Evolutionary conservation across 2,797 vertebrate genomes (phyloP).

Genomic region (Cephalopachus bancanus): DNA sequence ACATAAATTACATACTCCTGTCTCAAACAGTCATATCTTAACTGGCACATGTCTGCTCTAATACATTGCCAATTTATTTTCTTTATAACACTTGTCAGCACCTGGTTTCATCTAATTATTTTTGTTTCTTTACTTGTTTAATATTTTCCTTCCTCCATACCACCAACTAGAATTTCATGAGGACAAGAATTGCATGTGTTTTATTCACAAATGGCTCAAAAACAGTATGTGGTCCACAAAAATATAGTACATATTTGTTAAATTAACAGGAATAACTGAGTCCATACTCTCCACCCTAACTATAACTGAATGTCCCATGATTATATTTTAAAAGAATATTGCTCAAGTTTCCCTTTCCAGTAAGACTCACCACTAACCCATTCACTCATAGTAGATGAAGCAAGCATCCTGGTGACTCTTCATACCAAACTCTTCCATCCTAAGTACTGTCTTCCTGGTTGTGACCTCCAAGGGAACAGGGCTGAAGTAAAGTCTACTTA

Average conservation of each 20-base stretch:
- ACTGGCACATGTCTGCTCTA: not conserved
- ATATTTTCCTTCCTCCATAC: slow-evolving; percentile 35
- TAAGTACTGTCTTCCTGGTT: not conserved
- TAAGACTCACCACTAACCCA: slow-evolving; percentile 6
- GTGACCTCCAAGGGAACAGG: not conserved
- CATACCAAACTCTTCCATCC: not conserved
- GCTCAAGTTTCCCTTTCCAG: not conserved
- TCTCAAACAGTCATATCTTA: slow-evolving; percentile 18
- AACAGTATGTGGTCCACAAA: slow-evolving; percentile 24
- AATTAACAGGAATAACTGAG: slow-evolving; percentile 35
- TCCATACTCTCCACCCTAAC: not conserved
- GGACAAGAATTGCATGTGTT: slow-evolving; percentile 38
- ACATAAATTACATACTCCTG: not conserved
- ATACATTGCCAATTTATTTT: slow-evolving; percentile 32
- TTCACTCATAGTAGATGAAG: not conserved
- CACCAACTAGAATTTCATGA: slow-evolving; percentile 47
- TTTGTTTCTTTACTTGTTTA: slow-evolving; percentile 46
- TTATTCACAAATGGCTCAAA: slow-evolving; percentile 51
- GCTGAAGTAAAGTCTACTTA: not conserved
- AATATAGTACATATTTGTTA: slow-evolving; percentile 52
- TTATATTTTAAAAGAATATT: not conserved
- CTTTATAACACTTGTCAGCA: slow-evolving; percentile 18
- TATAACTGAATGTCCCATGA: not conserved
- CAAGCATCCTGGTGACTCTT: not conserved
- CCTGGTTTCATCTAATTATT: slow-evolving; percentile 44